Base-by-base conservation (phyloP, 92 coral and sea anemone species). In the Metridium senile region DNA sequence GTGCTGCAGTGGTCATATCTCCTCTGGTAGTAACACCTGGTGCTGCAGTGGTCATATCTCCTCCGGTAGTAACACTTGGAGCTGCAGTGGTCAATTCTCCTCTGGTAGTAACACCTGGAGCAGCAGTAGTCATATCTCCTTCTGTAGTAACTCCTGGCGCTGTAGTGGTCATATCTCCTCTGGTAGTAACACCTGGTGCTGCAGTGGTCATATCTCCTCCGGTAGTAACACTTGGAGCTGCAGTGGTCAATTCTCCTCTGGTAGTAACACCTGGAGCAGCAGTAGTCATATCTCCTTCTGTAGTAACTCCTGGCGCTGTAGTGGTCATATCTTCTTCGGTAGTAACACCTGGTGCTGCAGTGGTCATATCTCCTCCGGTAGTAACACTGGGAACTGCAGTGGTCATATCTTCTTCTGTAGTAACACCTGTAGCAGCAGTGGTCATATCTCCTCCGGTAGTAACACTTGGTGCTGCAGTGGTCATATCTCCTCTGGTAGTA, bases 11-110 rank as follows among this genome's bases (percentile, higher is more conserved):
- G 49, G 49, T 39, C 49, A 39, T 39, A 39, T 39, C 49, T 73
- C 20, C 49, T 16, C 32, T 22, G 21, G 78, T 54, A 23, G 26
- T 54, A 28, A 52, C 46, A 35, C 25, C 39, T 11, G 80, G 72
- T 9, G 73, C 54, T 16, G 68, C 74, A 22, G 52, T 53, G 22
- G 34, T 62, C 25, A 58, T 45, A 32, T 66, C 26, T 32, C 79
- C 16, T 0, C 66, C 19, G 18, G 43, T 61, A 4, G 68, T 20
- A 33, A 52, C 68, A 9, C 25, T 56, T 31, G 74, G 69, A 28
- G 29, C 32, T 20, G 63, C 73, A 27, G 26, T 47, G 49, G 51
- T 59, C 16, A 66, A 25, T 6, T 63, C 9, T 34, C 74, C 33
- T 1, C 34, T 33, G 35, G 30, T 69, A 47, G 81, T 57, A 28